These are phyloP conservation scores for Botia almorhae DNA, from an alignment of 2,797 vertebrate genomes.

Conservation along the genomic window DNA sequence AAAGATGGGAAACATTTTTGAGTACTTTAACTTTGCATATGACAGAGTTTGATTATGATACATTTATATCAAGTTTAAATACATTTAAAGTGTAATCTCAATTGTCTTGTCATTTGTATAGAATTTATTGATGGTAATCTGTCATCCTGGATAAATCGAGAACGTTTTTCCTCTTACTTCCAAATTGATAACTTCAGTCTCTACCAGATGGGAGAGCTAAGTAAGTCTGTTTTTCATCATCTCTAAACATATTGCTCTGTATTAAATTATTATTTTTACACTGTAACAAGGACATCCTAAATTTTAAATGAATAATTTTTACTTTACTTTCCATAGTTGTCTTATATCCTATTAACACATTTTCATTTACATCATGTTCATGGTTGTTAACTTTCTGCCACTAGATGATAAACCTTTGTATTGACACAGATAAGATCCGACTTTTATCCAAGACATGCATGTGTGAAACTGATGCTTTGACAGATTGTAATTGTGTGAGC, in stretches of 20 bases:
- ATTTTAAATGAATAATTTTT: not conserved
- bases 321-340: not conserved
- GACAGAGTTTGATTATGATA: not conserved
- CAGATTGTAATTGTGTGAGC: conserved; percentile 12
- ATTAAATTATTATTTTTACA: too few species aligned
- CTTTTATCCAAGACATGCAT: conserved; percentile 8
- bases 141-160: conserved; percentile 87
- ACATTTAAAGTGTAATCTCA: not conserved
- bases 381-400: conserved; percentile 16
- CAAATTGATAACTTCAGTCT: conserved; percentile 88
- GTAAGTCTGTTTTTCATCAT: conserved; percentile 69
- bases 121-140: conserved; percentile 88
- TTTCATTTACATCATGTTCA: not conserved
- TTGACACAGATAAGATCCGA: not conserved
- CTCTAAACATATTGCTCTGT: not conserved
- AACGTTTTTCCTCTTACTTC: conserved; percentile 87
- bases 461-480: conserved; percentile 36
- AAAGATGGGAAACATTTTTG: not conserved
- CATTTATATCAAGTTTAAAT: conserved; percentile 12
- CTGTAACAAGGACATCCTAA: too few species aligned
- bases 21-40: conserved; percentile 20
- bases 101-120: conserved; percentile 59
- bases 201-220: conserved; percentile 92
- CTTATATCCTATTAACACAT: not conserved
- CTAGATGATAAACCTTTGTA: conserved; percentile 25